Percentiles rank a stretch among this genome's conserved stretches.
phyloP scores from a whole-genome alignment of 2,113 vertebrate genomes.

The Ciconia boyciana region DNA sequence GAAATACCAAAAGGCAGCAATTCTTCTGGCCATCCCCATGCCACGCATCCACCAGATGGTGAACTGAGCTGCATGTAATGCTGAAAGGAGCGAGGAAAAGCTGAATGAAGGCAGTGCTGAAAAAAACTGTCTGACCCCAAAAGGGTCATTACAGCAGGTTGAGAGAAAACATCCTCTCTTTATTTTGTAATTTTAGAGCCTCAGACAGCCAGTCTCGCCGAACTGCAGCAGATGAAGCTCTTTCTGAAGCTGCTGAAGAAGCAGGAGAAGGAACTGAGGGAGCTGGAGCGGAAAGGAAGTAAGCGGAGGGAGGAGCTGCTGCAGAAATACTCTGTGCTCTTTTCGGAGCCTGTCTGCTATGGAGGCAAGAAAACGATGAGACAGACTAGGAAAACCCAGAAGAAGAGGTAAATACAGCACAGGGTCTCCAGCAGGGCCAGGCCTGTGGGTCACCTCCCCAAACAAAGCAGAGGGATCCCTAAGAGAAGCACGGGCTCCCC shows the following conservation, averaged over 20 bases:
- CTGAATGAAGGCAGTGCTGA: neutral
- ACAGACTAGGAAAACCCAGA: slow-evolving; percentile 64
- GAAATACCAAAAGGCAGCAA: neutral
- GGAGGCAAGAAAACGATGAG: slow-evolving; percentile 71
- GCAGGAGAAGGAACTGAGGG: slow-evolving; percentile 90
- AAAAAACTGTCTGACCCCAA: neutral
- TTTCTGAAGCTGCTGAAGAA: slow-evolving; percentile 87
- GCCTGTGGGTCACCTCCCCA: neutral
- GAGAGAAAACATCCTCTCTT: neutral
- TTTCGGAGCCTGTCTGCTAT: slow-evolving; percentile 42
- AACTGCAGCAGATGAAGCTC: slow-evolving; percentile 86
- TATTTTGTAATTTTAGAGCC: slow-evolving; percentile 70
- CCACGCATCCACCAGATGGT: neutral
- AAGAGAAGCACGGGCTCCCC: neutral
- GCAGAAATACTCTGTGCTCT: slow-evolving; percentile 78
- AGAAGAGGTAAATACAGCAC: slow-evolving; percentile 67
- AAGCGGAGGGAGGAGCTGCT: slow-evolving; percentile 86
- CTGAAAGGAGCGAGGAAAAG: neutral
- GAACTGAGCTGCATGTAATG: neutral
- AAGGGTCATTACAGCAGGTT: neutral
- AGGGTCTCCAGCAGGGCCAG: neutral
- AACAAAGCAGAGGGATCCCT: neutral
- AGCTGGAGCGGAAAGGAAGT: slow-evolving; percentile 81
- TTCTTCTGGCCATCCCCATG: neutral
- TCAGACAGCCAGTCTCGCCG: slow-evolving; percentile 77